Evolutionary conservation across 2,113 vertebrate genomes (phyloP), one percentile per base, ranked within the genome.

Genomic region (Tragelaphus buxtoni): DNA sequence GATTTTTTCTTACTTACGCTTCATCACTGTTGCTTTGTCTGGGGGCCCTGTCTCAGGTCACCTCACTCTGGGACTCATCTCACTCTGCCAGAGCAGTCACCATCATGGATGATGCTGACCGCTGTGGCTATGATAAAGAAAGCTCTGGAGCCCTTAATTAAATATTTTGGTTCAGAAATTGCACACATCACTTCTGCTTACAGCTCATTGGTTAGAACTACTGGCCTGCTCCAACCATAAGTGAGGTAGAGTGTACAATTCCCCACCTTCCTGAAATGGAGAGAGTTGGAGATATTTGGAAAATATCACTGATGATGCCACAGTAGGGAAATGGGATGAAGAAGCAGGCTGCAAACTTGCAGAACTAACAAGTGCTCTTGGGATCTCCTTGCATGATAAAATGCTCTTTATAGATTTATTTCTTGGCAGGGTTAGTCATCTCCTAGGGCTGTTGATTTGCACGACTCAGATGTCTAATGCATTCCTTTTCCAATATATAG

Each of bases 401-500:
- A 49, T 49, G 20, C 69, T 96, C 91, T 92, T 97, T 87, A 74
- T 45, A 95, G 94, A 97, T 96, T 84, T 63, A 51, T 91, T 97
- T 96, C 92, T 97, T 96, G 96, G 97, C 94, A 77, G 6, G 35
- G 60, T 61, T 77, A 89, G 39, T 74, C 83, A 82, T 95, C 94
- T 91, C 87, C 69, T 47, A 79, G 88, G 90, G 58, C 93, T 95
- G 79, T 76, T 63, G 93, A 94, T 95, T 95, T 79, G 82, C 14
- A 20, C 32, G 93, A 90, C 55, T 58, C 91, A 95, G 92, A 93
- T 84, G 87, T 94, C 95, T 97, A 95, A 97, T 96, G 94, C 76
- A 90, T 96, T 94, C 39, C 49, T 94, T 90, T 79, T 63, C 47
- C 69, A 90, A 95, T 72, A 84, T 80, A 91, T 51, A 87, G 96